These are phyloP conservation scores for Protonemura montana DNA, from an alignment of 2,888 invertebrate genomes.

Conservation along the genomic window DNA sequence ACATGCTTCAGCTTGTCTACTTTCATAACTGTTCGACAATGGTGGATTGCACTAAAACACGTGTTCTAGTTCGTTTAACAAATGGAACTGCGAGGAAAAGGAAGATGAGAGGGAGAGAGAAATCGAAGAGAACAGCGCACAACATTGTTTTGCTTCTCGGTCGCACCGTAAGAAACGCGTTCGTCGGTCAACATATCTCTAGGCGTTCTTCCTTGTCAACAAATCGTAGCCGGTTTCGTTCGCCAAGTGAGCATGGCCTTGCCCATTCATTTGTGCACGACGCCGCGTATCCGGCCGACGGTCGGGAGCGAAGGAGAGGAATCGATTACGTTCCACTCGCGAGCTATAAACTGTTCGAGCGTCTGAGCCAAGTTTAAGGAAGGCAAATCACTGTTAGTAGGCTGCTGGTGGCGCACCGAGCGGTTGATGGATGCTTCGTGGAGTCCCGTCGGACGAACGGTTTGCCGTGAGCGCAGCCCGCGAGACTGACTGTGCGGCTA, in stretches of 20 bases:
- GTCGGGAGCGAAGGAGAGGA: not conserved
- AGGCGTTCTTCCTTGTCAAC: not conserved
- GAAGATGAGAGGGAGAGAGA: not conserved
- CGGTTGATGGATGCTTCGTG: not conserved
- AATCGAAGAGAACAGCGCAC: not conserved
- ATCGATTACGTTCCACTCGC: not conserved
- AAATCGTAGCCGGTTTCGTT: not conserved
- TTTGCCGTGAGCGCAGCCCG: too few species aligned
- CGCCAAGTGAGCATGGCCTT: not conserved
- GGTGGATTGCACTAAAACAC: not conserved
- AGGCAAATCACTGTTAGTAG: slow-evolving; percentile 12
- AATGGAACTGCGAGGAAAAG: not conserved
- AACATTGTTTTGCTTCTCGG: not conserved
- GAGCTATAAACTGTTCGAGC: not conserved
- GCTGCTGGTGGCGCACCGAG: not conserved
- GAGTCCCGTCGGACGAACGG: not conserved
- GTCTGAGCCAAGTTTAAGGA: not conserved
- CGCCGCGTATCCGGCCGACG: not conserved
- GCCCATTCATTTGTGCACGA: not conserved
- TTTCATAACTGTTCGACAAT: not conserved
- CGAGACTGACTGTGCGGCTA: not conserved
- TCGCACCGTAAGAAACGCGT: not conserved
- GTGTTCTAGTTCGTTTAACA: not conserved
- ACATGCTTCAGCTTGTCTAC: not conserved
- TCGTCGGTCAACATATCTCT: slow-evolving; percentile 9